phyloP scores from a whole-genome alignment of 2,888 invertebrate species.

The Tipula lateralis region DNA sequence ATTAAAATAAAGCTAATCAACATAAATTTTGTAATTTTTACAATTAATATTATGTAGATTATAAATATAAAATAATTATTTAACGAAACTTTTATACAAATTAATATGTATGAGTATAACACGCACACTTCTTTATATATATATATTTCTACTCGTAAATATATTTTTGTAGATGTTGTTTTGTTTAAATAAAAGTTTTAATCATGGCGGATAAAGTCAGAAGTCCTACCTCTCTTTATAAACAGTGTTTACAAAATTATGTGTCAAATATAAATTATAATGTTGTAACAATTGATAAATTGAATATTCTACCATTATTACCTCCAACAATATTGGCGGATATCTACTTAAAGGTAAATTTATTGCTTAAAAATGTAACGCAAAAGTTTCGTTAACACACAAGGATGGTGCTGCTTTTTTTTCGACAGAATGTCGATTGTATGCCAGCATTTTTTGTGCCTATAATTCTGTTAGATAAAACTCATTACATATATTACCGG shows the following conservation, averaged over 20 bases:
- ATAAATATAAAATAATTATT: not conserved
- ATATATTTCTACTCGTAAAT: not conserved
- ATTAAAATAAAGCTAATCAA: too few species aligned
- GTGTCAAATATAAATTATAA: constrained; percentile 44
- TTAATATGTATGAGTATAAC: not conserved
- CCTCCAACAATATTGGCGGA: constrained; percentile 46
- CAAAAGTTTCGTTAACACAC: constrained; percentile 28
- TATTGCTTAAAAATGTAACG: not conserved
- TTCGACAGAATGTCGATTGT: too few species aligned
- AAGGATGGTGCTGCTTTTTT: not conserved
- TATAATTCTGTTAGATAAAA: not conserved
- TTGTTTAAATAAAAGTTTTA: constrained; percentile 26
- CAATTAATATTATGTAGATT: not conserved
- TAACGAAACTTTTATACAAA: not conserved
- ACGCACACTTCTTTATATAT: not conserved
- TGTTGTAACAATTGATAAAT: constrained; percentile 42
- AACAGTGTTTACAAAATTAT: constrained; percentile 42
- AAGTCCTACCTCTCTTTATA: constrained; percentile 42
- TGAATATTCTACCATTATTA: constrained; percentile 43
- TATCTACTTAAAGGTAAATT: constrained; percentile 47
- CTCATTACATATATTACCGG: not conserved
- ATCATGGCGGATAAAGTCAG: constrained; percentile 38
- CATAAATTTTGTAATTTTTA: not conserved
- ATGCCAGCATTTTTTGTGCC: not conserved
- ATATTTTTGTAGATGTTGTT: not conserved